Evolutionary conservation across 2,888 invertebrate genomes (phyloP).

Genomic region (Tenthredo scrophulariae): DNA sequence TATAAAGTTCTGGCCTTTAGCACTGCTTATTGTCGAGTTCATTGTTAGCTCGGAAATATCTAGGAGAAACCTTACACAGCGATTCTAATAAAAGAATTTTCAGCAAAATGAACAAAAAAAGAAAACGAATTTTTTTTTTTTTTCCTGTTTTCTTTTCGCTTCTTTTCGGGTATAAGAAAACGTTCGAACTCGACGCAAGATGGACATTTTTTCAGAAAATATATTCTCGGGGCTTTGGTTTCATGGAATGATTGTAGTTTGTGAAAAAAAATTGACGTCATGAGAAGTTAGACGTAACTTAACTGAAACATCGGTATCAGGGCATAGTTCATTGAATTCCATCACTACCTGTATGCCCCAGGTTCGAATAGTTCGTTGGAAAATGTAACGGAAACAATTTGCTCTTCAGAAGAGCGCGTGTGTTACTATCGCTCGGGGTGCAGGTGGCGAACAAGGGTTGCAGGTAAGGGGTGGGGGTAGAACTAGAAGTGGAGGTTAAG

Average conservation of each 20-base stretch:
- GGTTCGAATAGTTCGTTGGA: conserved; percentile 26
- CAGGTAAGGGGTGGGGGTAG: neutral
- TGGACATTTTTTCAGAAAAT: too few species aligned
- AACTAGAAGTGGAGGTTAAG: neutral
- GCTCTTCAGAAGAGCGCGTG: conserved; percentile 24
- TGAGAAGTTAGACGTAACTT: neutral
- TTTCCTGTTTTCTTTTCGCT: neutral
- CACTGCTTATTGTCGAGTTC: conserved; percentile 28
- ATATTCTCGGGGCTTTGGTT: neutral
- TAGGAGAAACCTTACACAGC: neutral
- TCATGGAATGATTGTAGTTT: neutral
- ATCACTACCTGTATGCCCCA: neutral
- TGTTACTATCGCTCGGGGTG: conserved; percentile 31
- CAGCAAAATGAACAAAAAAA: neutral
- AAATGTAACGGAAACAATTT: conserved; percentile 50
- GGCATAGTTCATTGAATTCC: neutral
- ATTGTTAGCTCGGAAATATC: conserved; percentile 13
- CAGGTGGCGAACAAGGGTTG: conserved; percentile 21
- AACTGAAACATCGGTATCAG: neutral
- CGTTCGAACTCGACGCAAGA: neutral
- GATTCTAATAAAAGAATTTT: neutral
- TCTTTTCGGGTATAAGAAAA: neutral
- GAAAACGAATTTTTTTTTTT: too few species aligned
- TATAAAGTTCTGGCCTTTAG: conserved; percentile 30
- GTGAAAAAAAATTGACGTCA: neutral